Conservation (phyloP, 2,113 vertebrate species). For the Oryzias javanicus region DNA sequence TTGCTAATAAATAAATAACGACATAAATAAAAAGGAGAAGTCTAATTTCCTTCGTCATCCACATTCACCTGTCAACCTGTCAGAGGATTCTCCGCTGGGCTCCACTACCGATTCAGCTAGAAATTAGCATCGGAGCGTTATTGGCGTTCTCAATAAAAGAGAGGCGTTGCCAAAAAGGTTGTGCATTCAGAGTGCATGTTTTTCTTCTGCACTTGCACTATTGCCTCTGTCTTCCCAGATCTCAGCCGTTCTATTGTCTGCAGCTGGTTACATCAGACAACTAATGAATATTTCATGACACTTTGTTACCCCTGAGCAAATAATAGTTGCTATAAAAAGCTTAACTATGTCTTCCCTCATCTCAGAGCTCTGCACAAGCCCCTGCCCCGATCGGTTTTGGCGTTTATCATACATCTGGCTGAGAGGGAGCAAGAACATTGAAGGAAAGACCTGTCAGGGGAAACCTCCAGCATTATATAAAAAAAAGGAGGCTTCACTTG, state of each 20-base stretch:
- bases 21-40: too few relatives aligned
- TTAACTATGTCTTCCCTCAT: slow-evolving; percentile 36
- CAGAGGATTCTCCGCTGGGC: slow-evolving; percentile 12
- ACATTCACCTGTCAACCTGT: too few relatives aligned
- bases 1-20: too few relatives aligned
- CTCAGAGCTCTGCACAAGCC: neutral
- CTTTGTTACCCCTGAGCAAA: slow-evolving; percentile 50
- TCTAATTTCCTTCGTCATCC: too few relatives aligned
- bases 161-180: slow-evolving; percentile 33
- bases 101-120: slow-evolving; percentile 30
- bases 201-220: slow-evolving; percentile 6
- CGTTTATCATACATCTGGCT: slow-evolving; percentile 24
- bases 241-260: slow-evolving; percentile 14
- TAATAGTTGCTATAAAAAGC: slow-evolving; percentile 46
- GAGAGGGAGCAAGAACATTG: neutral
- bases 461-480: slow-evolving; percentile 13
- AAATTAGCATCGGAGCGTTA: slow-evolving; percentile 29
- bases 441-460: slow-evolving; percentile 5
- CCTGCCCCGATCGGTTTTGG: neutral
- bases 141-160: slow-evolving; percentile 47
- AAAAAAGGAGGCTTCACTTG: too few relatives aligned
- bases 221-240: slow-evolving; percentile 24
- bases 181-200: neutral
- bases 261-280: slow-evolving; percentile 52
- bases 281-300: slow-evolving; percentile 61